Evolutionary conservation across 2,888 invertebrate species (phyloP), one percentile per base, ranked within the genome.

Genomic region (Strigamia maritima): DNA sequence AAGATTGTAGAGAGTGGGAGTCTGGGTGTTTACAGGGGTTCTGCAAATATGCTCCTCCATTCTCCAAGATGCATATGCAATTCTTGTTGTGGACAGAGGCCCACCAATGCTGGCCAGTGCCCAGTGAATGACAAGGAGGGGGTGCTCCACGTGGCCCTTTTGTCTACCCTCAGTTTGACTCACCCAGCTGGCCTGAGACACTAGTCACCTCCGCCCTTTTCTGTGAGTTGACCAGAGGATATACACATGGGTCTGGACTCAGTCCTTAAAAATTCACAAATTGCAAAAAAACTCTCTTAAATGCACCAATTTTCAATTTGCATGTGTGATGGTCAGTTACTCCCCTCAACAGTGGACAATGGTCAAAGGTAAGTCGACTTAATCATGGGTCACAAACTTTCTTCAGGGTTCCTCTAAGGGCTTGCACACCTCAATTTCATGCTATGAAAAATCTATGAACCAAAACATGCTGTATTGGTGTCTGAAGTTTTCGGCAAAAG

Each of bases 61-160:
- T 26, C 70, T 40, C 40, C 77, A 77, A 77, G 77, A 77, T 77
- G 77, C 77, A 77, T 77, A 77, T 77, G 77, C 77, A 77, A 49
- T 70, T 77, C 77, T 77, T 77, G 77, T 77, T 77, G 77, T 77
- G 77, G 44, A 77, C 44, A 49, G 77, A 28, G 77, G 77, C 38
- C 28, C 54, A 40, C 49, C 40, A 77, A 77, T 44, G 28, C 77
- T 40, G 28, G 28, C 49, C 40, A 77, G 44, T 44, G 28, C 77
- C 28, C 49, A 28, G 28, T 49, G 54, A 77, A 77, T 77, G 77
- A 77, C 77, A 77, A 49, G 77, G 28, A 77, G 28, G 77, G 77
- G 77, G 49, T 40, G 49, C 28, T 70, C 70, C 38, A 40, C 75
- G 40, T 75, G 28, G 75, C 40, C 75, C 40, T 75, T 24, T 75